phyloP scores from a whole-genome alignment of 2,797 vertebrate species.

The Cephalopachus bancanus region DNA sequence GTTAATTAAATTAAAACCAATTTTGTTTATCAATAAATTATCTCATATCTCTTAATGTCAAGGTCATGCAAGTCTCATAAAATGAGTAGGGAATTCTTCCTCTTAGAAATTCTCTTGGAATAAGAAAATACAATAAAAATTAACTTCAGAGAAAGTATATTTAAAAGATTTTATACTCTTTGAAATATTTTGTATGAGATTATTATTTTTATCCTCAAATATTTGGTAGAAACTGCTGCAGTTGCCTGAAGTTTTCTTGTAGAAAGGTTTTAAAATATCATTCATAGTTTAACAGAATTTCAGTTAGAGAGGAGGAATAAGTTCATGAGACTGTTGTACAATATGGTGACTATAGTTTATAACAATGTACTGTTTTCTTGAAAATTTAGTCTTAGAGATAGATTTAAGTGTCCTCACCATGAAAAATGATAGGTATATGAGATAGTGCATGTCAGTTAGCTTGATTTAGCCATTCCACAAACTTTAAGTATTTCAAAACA shows the following conservation, averaged over 20 bases:
- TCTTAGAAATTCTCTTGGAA: slow-evolving; percentile 36
- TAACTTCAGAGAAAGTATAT: slow-evolving; percentile 36
- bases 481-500: neutral
- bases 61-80: neutral
- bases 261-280: slow-evolving; percentile 19
- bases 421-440: neutral
- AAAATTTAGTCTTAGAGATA: neutral
- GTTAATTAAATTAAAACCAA: neutral
- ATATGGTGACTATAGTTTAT: neutral
- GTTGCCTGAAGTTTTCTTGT: slow-evolving; percentile 34
- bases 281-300: slow-evolving; percentile 46
- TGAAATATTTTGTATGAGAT: slow-evolving; percentile 27
- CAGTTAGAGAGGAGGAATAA: neutral
- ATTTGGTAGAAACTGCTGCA: slow-evolving; percentile 45
- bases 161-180: slow-evolving; percentile 46
- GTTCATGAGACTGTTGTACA: neutral
- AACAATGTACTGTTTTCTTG: neutral
- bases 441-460: neutral
- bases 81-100: neutral
- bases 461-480: neutral
- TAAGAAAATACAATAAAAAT: slow-evolving; percentile 38
- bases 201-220: neutral
- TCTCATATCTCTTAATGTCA: slow-evolving; percentile 15
- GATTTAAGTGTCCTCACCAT: neutral
- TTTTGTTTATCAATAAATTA: neutral